phyloP scores from a whole-genome alignment of 92 coral and sea anemone genomes.

The Phenganax marumi region DNA sequence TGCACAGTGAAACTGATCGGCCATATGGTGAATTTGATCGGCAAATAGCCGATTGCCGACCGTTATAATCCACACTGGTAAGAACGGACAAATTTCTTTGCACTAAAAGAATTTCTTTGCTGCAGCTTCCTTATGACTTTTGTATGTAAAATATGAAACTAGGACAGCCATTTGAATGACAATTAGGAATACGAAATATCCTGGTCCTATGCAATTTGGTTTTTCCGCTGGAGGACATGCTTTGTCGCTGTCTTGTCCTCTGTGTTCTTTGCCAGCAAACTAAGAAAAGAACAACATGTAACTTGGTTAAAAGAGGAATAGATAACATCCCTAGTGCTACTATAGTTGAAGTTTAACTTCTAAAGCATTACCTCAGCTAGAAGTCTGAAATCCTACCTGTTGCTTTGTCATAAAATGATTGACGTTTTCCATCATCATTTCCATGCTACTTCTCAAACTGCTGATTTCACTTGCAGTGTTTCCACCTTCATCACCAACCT shows the following conservation, averaged over 20 bases:
- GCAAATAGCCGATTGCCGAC: too few relatives aligned
- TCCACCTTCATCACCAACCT: constrained; percentile 57
- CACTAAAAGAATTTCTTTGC: constrained; percentile 94
- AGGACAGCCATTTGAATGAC: constrained; percentile 77
- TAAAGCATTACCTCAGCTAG: neutral
- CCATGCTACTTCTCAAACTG: constrained; percentile 76
- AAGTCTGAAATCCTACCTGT: constrained; percentile 58
- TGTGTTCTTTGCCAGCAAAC: constrained; percentile 68
- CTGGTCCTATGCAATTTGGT: constrained; percentile 94
- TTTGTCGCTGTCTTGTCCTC: constrained; percentile 56
- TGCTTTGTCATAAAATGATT: constrained; percentile 79
- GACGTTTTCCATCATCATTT: constrained; percentile 77
- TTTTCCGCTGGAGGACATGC: constrained; percentile 92
- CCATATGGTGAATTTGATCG: too few relatives aligned
- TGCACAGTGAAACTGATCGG: too few relatives aligned
- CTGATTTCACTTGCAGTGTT: constrained; percentile 52
- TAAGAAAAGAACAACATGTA: constrained; percentile 38
- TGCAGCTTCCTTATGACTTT: constrained; percentile 96
- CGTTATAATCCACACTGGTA: too few relatives aligned
- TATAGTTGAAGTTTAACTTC: neutral
- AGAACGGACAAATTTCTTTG: neutral
- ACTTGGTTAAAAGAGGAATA: neutral
- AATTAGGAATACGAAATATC: constrained; percentile 82
- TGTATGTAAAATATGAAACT: constrained; percentile 76
- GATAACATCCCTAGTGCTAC: neutral